Evolutionary conservation across 2,888 invertebrate species (phyloP), one percentile per base, ranked within the genome.

Genomic region (Drosophila tripunctata): DNA sequence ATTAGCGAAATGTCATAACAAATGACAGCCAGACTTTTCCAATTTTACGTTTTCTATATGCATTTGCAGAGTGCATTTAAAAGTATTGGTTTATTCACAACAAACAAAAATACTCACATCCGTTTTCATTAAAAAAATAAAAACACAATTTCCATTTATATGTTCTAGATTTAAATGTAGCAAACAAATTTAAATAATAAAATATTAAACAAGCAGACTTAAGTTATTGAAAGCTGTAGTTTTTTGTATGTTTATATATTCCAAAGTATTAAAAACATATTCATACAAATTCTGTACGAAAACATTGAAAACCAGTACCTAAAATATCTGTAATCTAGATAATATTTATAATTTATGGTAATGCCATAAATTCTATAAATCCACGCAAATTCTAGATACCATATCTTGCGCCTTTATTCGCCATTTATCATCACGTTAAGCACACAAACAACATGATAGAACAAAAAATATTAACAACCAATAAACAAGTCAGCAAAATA

Each of bases 1-100:
- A 85, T 81, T 82, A 81, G 72, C 54, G 44, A 55, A 75, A 72
- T 79, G 81, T 82, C 85, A 72, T 64, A 81, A 75, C 79, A 82
- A 77, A 75, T 85, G 76, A 76, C 58, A 79, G 50, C 36, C 36
- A 22, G 43, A 30, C 65, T 66, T 75, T 75, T 63, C 31, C 55
- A 41, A 60, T 70, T 66, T 62, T 61, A 35, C 14, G 8, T 48
- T 36, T 60, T 10, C 7, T 10, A 30, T 36, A 14, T 38, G 6
- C 35, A n/a, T 24, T 15, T 47, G 10, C 10, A 33, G 6, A 4
- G 15, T 24, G 5, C 3, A 15, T 38, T 54, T 38, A 22, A 45
- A 54, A 52, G 22, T 50, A 12, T 17, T n/a, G n/a, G n/a, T n/a
- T n/a, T n/a, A n/a, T n/a, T n/a, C n/a, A n/a, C n/a, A n/a, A n/a